phyloP scores from a whole-genome alignment of 2,797 vertebrate genomes.

The Danio choprae region DNA sequence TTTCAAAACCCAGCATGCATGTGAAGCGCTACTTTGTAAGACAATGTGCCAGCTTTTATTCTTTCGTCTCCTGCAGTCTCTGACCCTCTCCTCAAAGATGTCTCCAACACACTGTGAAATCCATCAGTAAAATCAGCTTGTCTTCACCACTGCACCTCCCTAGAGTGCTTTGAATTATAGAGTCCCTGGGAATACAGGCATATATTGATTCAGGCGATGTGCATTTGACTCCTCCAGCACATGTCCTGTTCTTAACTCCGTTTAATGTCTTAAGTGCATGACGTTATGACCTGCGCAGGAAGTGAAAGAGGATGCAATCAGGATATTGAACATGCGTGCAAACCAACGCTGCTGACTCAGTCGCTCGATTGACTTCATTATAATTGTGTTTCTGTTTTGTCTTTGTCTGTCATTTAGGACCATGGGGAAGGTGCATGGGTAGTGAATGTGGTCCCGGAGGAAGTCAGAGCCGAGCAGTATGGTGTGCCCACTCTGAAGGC shows the following conservation, averaged over 20 bases:
- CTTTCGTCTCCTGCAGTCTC: conserved; percentile 5
- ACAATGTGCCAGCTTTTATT: not conserved
- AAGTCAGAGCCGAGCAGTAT: conserved; percentile 91
- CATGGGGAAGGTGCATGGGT: conserved; percentile 97
- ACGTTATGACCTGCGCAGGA: conserved; percentile 19
- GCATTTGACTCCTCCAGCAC: conserved; percentile 19
- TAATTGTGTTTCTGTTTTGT: not conserved
- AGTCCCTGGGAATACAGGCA: conserved; percentile 43
- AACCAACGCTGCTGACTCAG: not conserved
- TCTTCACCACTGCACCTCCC: conserved; percentile 32
- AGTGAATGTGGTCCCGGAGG: conserved; percentile 94
- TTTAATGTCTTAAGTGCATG: conserved; percentile 47
- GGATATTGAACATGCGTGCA: not conserved
- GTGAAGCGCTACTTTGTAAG: not conserved
- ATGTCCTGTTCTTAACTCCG: conserved; percentile 18
- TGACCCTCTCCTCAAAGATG: conserved; percentile 5
- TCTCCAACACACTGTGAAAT: conserved; percentile 8
- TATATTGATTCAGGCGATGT: conserved; percentile 55
- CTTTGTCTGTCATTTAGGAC: conserved; percentile 77
- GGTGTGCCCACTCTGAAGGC: conserved; percentile 94
- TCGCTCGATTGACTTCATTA: not conserved
- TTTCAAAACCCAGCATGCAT: not conserved
- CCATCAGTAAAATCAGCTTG: conserved; percentile 52
- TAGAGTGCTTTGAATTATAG: conserved; percentile 51
- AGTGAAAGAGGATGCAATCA: conserved; percentile 27